These are phyloP conservation scores for Myotis findleyi DNA, from an alignment of 2,797 vertebrate genomes.

Conservation along the genomic window DNA sequence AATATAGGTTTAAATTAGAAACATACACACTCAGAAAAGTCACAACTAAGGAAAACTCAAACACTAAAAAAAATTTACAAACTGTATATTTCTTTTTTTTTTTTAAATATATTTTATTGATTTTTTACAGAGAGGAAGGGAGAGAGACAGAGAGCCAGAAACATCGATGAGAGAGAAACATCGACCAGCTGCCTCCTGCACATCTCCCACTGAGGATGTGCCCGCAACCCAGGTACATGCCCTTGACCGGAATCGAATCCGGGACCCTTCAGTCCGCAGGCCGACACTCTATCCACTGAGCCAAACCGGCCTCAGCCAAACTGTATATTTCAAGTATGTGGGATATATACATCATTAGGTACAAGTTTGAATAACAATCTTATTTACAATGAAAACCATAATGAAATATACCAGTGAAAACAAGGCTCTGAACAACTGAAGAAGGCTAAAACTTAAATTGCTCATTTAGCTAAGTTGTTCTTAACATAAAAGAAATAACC, in stretches of 20 bases:
- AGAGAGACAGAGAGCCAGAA: too few relatives aligned
- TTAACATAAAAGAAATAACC: conserved; percentile 17
- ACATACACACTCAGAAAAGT: not conserved
- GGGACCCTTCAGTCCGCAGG: too few relatives aligned
- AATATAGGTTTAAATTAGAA: conserved; percentile 27
- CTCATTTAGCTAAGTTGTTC: not conserved
- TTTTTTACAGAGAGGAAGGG: too few relatives aligned
- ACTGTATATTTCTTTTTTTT: not conserved
- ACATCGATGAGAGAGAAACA: too few relatives aligned
- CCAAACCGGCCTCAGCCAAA: not conserved
- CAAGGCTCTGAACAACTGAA: not conserved
- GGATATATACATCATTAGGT: not conserved
- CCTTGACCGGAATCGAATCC: too few relatives aligned
- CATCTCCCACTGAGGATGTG: too few relatives aligned
- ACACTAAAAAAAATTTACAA: not conserved
- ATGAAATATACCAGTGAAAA: not conserved
- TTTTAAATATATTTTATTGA: too few relatives aligned
- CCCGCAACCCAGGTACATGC: too few relatives aligned
- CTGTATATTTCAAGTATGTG: not conserved
- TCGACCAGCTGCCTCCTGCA: too few relatives aligned
- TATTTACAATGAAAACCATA: not conserved
- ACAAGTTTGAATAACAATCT: not conserved
- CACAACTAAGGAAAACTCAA: not conserved
- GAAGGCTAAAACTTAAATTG: conserved; percentile 33
- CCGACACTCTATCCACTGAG: too few relatives aligned